Evolutionary conservation across 2,113 vertebrate species (phyloP), one percentile per base, ranked within the genome.

Genomic region (Aleadryas rufinucha): DNA sequence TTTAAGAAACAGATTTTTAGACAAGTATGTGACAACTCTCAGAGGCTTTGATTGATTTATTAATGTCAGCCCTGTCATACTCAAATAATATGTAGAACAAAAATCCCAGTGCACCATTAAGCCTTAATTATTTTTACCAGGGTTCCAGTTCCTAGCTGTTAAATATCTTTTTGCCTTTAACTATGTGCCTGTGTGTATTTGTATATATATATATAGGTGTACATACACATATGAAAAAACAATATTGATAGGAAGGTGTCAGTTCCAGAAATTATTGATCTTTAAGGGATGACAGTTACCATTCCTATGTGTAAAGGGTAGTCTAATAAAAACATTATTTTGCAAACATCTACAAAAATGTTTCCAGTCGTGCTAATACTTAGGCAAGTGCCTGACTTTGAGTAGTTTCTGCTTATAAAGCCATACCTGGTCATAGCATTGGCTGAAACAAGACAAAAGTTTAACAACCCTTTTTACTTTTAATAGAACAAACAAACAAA

Each of bases 41-140:
- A 0, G 77, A 64, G 45, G 37, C 50, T 87, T 82, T 78, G 61
- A 49, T 76, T 84, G 56, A 49, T 56, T 49, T 59, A 82, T 78
- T 84, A 70, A 47, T 11, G 16, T 78, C 10, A 49, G 63, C 18
- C 16, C 22, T 87, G 69, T 82, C 42, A 54, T 69, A 65, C 9
- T 8, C 13, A 16, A 27, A 31, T 18, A 76, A 5, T 24, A 64
- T 31, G 28, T 72, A 91, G 86, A 88, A 81, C 23, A 76, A 60
- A 93, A 89, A 57, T 95, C 84, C 90, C 78, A 90, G 39, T 49
- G 59, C 33, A 42, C 65, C n/a, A 30, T 4, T 76, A 4, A 90
- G 50, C 23, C 33, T 89, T 96, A 94, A 95, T 91, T 96, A 92
- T 83, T 85, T 78, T 91, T 84, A 70, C 15, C 6, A 53, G n/a